Percentiles rank a stretch among this genome's conserved stretches.
Conservation (phyloP, 37 sponge, comb jelly and placozoan species). For the Oopsacas minuta region DNA sequence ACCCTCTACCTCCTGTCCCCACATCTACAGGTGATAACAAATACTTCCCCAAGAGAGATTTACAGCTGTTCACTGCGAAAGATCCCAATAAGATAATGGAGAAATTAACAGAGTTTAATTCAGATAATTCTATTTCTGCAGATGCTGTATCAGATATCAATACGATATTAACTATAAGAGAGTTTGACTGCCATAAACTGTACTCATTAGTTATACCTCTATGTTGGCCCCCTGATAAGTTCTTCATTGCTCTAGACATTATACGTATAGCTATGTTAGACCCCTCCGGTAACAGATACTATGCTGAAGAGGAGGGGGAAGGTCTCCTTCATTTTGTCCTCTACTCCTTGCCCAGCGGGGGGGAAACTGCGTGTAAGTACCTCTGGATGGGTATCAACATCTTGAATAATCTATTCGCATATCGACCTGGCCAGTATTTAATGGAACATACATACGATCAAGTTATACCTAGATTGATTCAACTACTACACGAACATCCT, state of each 20-base stretch:
- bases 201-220: background rate
- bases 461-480: background rate
- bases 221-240: background rate
- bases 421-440: background rate
- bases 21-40: background rate
- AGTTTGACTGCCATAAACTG: background rate
- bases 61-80: background rate
- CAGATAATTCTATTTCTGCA: background rate
- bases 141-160: background rate
- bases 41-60: background rate
- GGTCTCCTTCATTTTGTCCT: background rate
- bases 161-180: background rate
- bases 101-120: background rate
- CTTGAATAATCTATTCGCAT: background rate
- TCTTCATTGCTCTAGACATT: background rate
- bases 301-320: constrained; percentile 15
- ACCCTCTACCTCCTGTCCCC: background rate
- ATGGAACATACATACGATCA: constrained; percentile 10
- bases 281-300: background rate
- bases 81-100: background rate
- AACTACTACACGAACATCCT: background rate
- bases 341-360: background rate
- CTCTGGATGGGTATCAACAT: background rate
- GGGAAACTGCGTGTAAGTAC: background rate
- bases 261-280: background rate